Conservation (phyloP, 2,888 invertebrate species). For the Dolichopus griseipennis region DNA sequence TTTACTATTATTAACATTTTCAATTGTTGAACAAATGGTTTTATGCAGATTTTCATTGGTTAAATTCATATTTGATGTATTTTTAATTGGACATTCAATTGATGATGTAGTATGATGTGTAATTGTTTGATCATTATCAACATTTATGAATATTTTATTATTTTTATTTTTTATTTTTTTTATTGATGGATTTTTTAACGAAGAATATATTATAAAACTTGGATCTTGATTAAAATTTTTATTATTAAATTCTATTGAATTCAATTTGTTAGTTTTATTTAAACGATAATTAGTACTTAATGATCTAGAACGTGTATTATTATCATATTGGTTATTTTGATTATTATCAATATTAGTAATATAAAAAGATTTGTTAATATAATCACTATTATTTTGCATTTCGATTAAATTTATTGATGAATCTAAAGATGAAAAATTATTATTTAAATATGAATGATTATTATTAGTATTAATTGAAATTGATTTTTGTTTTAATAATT, state of each 20-base stretch:
- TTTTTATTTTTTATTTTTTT: background rate
- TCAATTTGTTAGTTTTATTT: background rate
- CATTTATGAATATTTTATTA: background rate
- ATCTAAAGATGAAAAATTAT: background rate
- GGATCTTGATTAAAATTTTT: slow-evolving; percentile 13
- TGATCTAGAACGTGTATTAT: slow-evolving; percentile 4
- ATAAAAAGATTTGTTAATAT: background rate
- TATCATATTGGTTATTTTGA: background rate
- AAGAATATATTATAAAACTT: background rate
- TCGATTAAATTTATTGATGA: background rate
- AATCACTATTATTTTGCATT: background rate
- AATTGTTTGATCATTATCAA: background rate
- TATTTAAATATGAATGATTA: background rate
- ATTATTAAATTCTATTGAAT: background rate
- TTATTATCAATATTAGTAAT: background rate
- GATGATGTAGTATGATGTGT: background rate
- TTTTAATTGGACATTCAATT: background rate
- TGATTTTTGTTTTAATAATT: too few species aligned
- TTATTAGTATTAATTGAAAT: background rate
- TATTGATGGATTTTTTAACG: background rate
- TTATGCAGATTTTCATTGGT: background rate
- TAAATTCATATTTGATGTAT: background rate
- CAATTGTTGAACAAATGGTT: background rate
- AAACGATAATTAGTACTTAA: slow-evolving; percentile 4
- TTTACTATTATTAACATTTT: background rate